Evolutionary conservation across 1,140 invertebrate genomes (phyloP), one percentile per base, ranked within the genome.

Genomic region (Cepaea nemoralis): DNA sequence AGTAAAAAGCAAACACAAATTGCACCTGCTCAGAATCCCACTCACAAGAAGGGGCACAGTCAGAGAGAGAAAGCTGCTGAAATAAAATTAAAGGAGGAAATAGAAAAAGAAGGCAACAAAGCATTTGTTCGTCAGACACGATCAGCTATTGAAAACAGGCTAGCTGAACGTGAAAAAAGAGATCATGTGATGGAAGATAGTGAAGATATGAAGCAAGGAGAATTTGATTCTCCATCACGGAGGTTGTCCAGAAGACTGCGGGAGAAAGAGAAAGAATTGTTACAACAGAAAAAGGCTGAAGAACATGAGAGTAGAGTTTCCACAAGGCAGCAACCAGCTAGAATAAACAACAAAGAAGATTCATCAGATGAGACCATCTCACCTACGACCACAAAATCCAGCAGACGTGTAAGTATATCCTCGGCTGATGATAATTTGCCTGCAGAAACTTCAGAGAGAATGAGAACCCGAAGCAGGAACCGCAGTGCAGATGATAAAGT

Each of bases 311-410:
- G 22, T 22, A 77, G 50, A 77, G 24, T 31, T 3, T 1, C 35
- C 27, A 35, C 31, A 33, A 77, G 75, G 39, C 75, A 77, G 31
- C 66, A 50, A 19, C 1, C 50, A 12, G n/a, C n/a, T n/a, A 10
- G 35, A 77, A 27, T 77, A 77, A 40, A 77, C 31, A 39, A 77
- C 42, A 77, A 77, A 63, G 75, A 77, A 66, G 75, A 70, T 35
- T n/a, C 6, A 8, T 33, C 27, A 14, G 74, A 63, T 35, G 75
- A 59, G 6, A 37, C 22, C 33, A 27, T 31, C 12, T 45, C 42
- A 3, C 31, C 10, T 8, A 59, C 22, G 31, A 63, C 5, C n/a
- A 35, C 59, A 27, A 77, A 35, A 33, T 59, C 75, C 35, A 37
- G 35, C 19, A 77, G 55, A 66, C 59, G 16, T n/a, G 27, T 27